Percentiles rank a stretch among this genome's conserved stretches.
phyloP scores from a whole-genome alignment of 1,140 invertebrate species.

The Trinorchestia longiramus region DNA sequence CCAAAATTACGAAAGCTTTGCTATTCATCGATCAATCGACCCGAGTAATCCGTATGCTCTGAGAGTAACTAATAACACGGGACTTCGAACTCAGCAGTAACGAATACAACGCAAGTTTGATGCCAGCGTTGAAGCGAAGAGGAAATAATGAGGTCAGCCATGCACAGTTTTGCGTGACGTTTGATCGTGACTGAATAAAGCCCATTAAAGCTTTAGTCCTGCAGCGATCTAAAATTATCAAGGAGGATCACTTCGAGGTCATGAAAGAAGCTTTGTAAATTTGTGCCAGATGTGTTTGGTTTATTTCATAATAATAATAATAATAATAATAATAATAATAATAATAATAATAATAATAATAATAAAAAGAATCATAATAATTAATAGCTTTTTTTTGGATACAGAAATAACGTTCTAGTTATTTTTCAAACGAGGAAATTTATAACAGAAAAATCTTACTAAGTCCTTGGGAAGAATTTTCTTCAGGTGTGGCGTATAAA shows the following conservation, averaged over 20 bases:
- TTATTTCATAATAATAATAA: not conserved
- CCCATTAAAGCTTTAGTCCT: not conserved
- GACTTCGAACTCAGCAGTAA: not conserved
- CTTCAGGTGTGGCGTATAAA: not conserved
- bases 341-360: too few species aligned
- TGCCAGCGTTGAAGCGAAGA: not conserved
- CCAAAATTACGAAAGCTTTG: not conserved
- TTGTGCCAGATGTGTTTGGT: not conserved
- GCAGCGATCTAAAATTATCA: not conserved
- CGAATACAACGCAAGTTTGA: not conserved
- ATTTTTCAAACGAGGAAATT: not conserved
- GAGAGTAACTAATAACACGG: not conserved
- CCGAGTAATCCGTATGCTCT: not conserved
- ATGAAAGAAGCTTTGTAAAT: not conserved
- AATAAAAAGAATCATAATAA: not conserved
- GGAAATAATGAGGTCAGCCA: not conserved
- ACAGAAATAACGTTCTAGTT: too few species aligned
- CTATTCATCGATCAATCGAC: not conserved
- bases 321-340: too few species aligned
- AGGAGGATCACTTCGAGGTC: not conserved
- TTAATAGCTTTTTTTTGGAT: too few species aligned
- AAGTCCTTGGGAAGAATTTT: not conserved
- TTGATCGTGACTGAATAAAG: not conserved
- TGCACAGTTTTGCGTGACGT: not conserved
- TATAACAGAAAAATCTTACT: not conserved